phyloP scores from a whole-genome alignment of 2,888 invertebrate genomes.

The Amphipoea lucens region DNA sequence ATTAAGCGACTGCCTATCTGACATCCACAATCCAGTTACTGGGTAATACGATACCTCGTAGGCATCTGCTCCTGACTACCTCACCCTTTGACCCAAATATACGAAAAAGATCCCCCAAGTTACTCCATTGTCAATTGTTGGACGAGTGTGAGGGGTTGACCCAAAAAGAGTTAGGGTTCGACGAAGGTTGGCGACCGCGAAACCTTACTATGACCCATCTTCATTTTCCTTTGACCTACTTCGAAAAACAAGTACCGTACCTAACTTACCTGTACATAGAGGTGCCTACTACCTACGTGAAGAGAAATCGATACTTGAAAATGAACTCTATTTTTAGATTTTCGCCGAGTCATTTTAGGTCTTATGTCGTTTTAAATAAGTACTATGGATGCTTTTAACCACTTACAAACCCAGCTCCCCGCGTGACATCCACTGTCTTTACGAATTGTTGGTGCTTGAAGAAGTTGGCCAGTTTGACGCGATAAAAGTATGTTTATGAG shows the following conservation, averaged over 20 bases:
- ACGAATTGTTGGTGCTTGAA: not conserved
- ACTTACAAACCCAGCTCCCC: too few species aligned
- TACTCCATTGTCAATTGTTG: not conserved
- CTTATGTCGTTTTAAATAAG: not conserved
- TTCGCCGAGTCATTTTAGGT: not conserved
- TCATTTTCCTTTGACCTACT: conserved; percentile 4
- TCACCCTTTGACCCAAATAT: not conserved
- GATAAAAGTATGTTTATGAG: too few species aligned
- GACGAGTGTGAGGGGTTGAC: not conserved
- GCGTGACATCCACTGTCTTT: too few species aligned
- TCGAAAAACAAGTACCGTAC: not conserved
- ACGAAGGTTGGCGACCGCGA: not conserved
- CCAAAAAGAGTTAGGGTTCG: conserved; percentile 11
- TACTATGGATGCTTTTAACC: not conserved
- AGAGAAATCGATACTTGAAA: conserved; percentile 13
- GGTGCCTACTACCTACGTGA: too few species aligned
- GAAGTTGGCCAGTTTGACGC: too few species aligned
- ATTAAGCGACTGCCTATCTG: not conserved
- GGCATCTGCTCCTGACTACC: not conserved
- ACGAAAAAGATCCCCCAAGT: not conserved
- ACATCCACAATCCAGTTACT: not conserved
- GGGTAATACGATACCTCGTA: not conserved
- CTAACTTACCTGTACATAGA: not conserved
- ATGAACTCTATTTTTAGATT: conserved; percentile 5
- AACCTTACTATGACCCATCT: conserved; percentile 5